phyloP scores from a whole-genome alignment of 2,888 invertebrate genomes.

The Parnassius smintheus region DNA sequence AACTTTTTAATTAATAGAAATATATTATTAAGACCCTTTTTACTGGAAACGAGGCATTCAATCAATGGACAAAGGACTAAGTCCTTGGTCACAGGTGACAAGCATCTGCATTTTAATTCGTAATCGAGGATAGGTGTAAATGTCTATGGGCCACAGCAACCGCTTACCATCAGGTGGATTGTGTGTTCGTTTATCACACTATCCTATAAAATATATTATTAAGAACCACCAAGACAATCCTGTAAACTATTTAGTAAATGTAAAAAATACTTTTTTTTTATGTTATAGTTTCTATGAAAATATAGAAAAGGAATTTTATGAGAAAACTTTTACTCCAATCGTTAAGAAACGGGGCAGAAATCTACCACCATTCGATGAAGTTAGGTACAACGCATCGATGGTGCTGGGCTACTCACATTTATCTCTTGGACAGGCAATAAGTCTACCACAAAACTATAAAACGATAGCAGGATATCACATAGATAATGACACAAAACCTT shows the following conservation, averaged over 20 bases:
- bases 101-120: no score
- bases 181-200: no score
- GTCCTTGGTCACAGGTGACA: no score
- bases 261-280: neutral
- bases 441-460: conserved; percentile 53
- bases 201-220: no score
- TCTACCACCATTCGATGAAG: conserved; percentile 43
- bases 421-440: conserved; percentile 41
- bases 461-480: conserved; percentile 60
- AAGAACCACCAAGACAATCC: neutral
- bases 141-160: no score
- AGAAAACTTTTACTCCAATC: conserved; percentile 26
- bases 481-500: conserved; percentile 43
- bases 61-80: no score
- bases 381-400: conserved; percentile 52
- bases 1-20: no score
- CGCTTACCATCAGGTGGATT: no score
- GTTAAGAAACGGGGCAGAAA: conserved; percentile 39
- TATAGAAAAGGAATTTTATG: neutral
- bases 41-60: no score
- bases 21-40: no score
- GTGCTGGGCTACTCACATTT: conserved; percentile 57
- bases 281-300: conserved; percentile 3
- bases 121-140: no score
- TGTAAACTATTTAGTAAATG: neutral